A percentile compares a stretch with the other conserved stretches of the same genome.
Conservation (phyloP, 2,113 vertebrate species). For the Myocastor coypus region DNA sequence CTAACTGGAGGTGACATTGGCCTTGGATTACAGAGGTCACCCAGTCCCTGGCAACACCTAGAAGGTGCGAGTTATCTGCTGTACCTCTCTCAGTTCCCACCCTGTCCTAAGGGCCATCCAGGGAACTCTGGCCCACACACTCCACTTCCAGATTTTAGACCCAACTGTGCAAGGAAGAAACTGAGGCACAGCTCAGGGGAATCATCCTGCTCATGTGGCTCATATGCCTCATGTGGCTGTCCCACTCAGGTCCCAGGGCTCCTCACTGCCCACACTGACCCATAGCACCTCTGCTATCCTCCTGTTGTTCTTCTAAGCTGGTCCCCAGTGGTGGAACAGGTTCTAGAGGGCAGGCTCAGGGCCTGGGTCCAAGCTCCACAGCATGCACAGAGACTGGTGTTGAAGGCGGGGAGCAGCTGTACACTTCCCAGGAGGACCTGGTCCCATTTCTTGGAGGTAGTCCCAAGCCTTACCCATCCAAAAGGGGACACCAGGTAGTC, state of each 20-base stretch:
- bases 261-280: background rate
- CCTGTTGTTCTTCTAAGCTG: background rate
- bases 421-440: rapidly evolving
- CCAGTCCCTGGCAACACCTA: background rate
- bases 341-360: background rate
- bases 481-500: background rate
- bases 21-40: background rate
- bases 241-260: background rate
- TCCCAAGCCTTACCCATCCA: background rate
- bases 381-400: background rate
- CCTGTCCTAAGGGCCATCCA: background rate
- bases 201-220: background rate
- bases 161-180: background rate
- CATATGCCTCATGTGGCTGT: background rate
- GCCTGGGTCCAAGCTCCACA: background rate
- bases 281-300: background rate
- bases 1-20: background rate
- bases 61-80: background rate
- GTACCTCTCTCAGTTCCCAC: background rate
- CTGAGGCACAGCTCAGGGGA: background rate
- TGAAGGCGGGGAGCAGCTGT: background rate
- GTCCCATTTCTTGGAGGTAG: background rate
- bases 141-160: background rate
- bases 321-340: background rate
- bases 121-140: rapidly evolving